Conservation (phyloP, 2,888 invertebrate species). For the Cordylochernes scorpioides region DNA sequence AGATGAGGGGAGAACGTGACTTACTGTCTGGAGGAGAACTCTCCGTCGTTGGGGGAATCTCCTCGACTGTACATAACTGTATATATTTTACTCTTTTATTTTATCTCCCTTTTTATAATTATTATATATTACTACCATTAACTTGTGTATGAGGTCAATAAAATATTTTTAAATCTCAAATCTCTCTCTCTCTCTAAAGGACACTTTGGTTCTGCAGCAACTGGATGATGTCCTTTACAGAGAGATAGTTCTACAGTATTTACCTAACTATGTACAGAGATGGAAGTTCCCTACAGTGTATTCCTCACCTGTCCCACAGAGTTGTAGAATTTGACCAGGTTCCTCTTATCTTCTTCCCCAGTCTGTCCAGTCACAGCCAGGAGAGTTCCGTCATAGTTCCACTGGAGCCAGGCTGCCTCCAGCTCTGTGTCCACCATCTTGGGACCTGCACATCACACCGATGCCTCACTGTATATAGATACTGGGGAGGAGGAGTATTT, state of each 20-base stretch:
- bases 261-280: background rate
- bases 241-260: background rate
- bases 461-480: background rate
- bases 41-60: no score
- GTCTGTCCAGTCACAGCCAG: conserved; percentile 55
- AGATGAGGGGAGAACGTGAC: no score
- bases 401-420: conserved; percentile 48
- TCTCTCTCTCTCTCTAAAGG: no score
- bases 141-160: no score
- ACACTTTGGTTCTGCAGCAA: no score
- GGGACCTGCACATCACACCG: conserved; percentile 36
- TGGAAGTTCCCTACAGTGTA: background rate
- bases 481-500: background rate
- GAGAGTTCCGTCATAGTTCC: conserved; percentile 77
- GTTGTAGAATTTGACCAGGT: conserved; percentile 67
- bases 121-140: no score
- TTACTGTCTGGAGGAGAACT: no score
- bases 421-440: conserved; percentile 55
- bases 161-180: no score
- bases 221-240: no score
- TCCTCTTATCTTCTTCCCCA: conserved; percentile 31
- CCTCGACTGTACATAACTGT: no score
- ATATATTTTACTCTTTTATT: no score
- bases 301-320: conserved; percentile 53
- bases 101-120: no score